These are phyloP conservation scores for Drosophila quadrilineata DNA, from an alignment of 1,140 invertebrate species.

Conservation along the genomic window DNA sequence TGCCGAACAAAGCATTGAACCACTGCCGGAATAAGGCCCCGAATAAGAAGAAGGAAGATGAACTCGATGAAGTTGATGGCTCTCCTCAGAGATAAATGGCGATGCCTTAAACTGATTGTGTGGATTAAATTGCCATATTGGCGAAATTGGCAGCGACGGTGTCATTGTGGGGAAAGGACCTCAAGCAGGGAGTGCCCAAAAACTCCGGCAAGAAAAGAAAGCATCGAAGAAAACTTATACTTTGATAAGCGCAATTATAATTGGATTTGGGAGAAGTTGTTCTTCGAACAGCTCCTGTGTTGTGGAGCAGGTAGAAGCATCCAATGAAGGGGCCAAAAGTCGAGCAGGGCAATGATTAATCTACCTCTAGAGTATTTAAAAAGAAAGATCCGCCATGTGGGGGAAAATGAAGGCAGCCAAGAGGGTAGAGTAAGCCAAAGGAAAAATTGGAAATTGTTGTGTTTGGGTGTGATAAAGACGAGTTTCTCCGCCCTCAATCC, in stretches of 20 bases:
- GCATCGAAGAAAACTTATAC: constrained; percentile 81
- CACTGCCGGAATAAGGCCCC: background rate
- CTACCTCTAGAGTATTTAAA: constrained; percentile 76
- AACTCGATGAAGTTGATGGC: no score
- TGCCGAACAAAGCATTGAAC: constrained; percentile 41
- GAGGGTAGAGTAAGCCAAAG: constrained; percentile 26
- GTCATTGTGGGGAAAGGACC: constrained; percentile 22
- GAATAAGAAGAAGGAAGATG: background rate
- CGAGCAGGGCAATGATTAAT: constrained; percentile 64
- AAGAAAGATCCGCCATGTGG: constrained; percentile 44
- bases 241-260: constrained; percentile 81
- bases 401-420: background rate
- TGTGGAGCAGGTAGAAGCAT: constrained; percentile 35
- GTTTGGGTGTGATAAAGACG: constrained; percentile 43
- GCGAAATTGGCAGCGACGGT: constrained; percentile 70
- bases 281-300: constrained; percentile 10
- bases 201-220: constrained; percentile 27
- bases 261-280: constrained; percentile 78
- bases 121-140: constrained; percentile 81
- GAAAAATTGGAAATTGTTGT: constrained; percentile 68
- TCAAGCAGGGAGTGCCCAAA: background rate
- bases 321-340: constrained; percentile 30
- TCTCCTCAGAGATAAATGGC: constrained; percentile 68
- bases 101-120: constrained; percentile 79
- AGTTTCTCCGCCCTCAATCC: constrained; percentile 25